Evolutionary conservation across 1,140 invertebrate species (phyloP).

Genomic region (Eurosta solidaginis): DNA sequence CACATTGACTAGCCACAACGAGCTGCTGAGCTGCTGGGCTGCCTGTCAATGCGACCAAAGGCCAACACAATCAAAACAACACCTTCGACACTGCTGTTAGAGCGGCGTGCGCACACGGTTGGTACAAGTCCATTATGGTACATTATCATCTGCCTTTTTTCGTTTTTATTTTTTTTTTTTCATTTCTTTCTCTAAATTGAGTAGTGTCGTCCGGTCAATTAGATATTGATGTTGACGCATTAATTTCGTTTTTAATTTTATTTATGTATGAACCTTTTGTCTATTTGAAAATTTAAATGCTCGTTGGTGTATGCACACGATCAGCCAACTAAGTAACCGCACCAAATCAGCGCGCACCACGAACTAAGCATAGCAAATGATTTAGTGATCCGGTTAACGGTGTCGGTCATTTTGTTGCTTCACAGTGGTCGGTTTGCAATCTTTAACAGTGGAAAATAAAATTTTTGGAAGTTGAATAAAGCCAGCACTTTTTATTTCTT

Average conservation of each 20-base stretch:
- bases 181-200: not conserved
- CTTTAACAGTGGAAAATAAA: too few species aligned
- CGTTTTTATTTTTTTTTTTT: not conserved
- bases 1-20: too few species aligned
- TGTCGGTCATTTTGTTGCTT: too few species aligned
- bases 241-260: conserved; percentile 27
- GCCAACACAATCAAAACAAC: not conserved
- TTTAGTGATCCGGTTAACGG: not conserved
- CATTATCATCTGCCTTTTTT: not conserved
- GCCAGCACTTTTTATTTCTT: too few species aligned
- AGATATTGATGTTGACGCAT: conserved; percentile 29
- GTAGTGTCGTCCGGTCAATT: conserved; percentile 30
- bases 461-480: too few species aligned
- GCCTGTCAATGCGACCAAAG: not conserved
- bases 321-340: not conserved
- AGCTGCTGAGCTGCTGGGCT: not conserved
- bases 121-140: not conserved
- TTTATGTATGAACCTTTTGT: conserved; percentile 18
- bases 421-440: too few species aligned
- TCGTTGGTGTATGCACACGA: not conserved
- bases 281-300: conserved; percentile 25
- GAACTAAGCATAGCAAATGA: conserved; percentile 13
- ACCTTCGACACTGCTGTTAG: not conserved
- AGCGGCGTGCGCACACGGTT: not conserved
- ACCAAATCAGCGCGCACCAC: not conserved